Evolutionary conservation across 2,888 invertebrate genomes (phyloP).

Genomic region (Pelosia muscerda): DNA sequence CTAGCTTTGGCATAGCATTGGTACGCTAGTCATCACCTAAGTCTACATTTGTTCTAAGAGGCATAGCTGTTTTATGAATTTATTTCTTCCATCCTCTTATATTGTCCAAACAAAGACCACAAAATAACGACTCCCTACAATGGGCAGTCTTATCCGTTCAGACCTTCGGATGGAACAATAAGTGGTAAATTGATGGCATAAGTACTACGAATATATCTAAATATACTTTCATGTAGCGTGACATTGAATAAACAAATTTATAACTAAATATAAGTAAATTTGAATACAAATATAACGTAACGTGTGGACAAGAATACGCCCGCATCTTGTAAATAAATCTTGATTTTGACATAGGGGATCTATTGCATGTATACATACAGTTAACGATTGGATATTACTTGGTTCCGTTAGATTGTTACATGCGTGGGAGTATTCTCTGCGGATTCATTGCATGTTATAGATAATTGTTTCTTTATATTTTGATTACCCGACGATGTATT

Average conservation of each 20-base stretch:
- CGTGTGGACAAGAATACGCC: neutral
- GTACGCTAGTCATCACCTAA: too few relatives aligned
- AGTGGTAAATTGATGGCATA: neutral
- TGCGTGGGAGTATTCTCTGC: constrained; percentile 4
- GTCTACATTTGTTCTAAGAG: too few relatives aligned
- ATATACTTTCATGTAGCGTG: neutral
- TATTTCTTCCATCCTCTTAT: neutral
- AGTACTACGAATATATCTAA: neutral
- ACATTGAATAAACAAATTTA: constrained; percentile 1
- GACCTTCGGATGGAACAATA: neutral
- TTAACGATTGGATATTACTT: neutral
- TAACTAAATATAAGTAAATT: neutral
- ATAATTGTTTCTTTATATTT: neutral
- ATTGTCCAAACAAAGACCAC: neutral
- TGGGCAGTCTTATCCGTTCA: neutral
- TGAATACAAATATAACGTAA: neutral
- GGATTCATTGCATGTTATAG: neutral
- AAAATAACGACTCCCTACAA: neutral
- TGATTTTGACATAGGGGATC: neutral
- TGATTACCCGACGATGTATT: too few relatives aligned
- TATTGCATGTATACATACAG: neutral
- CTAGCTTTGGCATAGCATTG: too few relatives aligned
- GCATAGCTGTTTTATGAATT: too few relatives aligned
- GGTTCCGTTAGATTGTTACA: neutral
- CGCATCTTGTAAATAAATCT: neutral